Percentiles rank a stretch among this genome's conserved stretches.
These are phyloP conservation scores for Nannoperca australis DNA, from an alignment of 2,797 vertebrate genomes.

Conservation along the genomic window DNA sequence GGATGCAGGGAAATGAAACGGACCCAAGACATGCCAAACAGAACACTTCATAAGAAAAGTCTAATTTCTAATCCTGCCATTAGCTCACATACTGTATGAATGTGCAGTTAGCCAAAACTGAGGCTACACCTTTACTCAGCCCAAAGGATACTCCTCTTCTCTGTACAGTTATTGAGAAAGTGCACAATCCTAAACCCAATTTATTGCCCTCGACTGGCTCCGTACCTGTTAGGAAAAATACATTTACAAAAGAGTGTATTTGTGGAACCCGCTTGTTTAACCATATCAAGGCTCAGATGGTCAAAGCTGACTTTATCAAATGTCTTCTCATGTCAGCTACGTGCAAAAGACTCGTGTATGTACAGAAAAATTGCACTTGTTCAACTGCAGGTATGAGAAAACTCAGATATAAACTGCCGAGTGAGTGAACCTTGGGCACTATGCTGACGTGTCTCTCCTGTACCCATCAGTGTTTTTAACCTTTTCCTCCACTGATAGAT, in stretches of 20 bases:
- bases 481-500: conserved; percentile 7
- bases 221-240: conserved; percentile 52
- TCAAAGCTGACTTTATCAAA: conserved; percentile 52
- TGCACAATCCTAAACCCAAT: conserved; percentile 43
- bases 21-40: conserved; percentile 37
- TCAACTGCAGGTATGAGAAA: conserved; percentile 68
- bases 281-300: conserved; percentile 66
- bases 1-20: conserved; percentile 29
- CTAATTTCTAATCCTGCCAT: conserved; percentile 38
- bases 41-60: conserved; percentile 37
- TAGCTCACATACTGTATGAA: conserved; percentile 33
- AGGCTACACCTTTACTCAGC: conserved; percentile 25
- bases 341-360: conserved; percentile 64
- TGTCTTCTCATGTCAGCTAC: conserved; percentile 36
- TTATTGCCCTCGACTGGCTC: conserved; percentile 61
- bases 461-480: conserved; percentile 6
- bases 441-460: conserved; percentile 26
- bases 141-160: conserved; percentile 32
- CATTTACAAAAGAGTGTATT: conserved; percentile 53
- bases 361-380: conserved; percentile 83
- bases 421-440: conserved; percentile 38
- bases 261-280: conserved; percentile 43
- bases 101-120: conserved; percentile 25
- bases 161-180: conserved; percentile 59
- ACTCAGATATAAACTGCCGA: conserved; percentile 41